Conservation (phyloP, 2,797 vertebrate species). For the Thamnophis elegans region DNA sequence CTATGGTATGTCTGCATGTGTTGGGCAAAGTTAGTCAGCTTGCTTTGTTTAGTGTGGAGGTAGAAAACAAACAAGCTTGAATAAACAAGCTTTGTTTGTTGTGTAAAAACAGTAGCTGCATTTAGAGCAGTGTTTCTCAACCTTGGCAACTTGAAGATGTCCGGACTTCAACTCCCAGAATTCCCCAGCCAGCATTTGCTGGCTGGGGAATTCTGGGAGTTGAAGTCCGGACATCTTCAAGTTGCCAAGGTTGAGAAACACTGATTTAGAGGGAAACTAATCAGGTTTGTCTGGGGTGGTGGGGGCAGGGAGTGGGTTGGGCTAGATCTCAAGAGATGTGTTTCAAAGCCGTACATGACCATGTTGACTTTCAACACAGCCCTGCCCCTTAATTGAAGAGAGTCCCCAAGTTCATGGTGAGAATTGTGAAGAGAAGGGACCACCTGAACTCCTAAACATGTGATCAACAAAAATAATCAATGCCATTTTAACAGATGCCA, state of each 20-base stretch:
- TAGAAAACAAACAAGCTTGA: not conserved
- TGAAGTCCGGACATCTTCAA: too few relatives aligned
- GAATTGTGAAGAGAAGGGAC: not conserved
- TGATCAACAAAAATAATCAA: not conserved
- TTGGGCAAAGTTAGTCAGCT: not conserved
- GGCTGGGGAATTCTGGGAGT: too few relatives aligned
- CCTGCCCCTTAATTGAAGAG: not conserved
- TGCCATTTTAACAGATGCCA: not conserved
- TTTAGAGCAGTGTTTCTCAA: too few relatives aligned
- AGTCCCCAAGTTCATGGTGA: not conserved
- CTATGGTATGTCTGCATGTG: not conserved
- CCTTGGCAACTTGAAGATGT: too few relatives aligned
- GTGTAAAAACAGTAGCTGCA: not conserved
- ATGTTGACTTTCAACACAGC: not conserved
- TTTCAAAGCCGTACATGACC: not conserved
- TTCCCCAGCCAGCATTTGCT: too few relatives aligned
- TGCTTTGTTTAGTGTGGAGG: not conserved
- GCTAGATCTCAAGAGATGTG: not conserved
- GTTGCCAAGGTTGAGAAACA: too few relatives aligned
- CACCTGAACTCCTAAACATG: not conserved
- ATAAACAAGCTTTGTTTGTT: not conserved
- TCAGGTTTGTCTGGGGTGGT: not conserved
- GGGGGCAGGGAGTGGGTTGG: not conserved
- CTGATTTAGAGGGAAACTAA: not conserved
- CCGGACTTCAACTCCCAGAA: too few relatives aligned